These are phyloP conservation scores for Lymantria dispar DNA, from an alignment of 2,888 invertebrate species.

Conservation along the genomic window DNA sequence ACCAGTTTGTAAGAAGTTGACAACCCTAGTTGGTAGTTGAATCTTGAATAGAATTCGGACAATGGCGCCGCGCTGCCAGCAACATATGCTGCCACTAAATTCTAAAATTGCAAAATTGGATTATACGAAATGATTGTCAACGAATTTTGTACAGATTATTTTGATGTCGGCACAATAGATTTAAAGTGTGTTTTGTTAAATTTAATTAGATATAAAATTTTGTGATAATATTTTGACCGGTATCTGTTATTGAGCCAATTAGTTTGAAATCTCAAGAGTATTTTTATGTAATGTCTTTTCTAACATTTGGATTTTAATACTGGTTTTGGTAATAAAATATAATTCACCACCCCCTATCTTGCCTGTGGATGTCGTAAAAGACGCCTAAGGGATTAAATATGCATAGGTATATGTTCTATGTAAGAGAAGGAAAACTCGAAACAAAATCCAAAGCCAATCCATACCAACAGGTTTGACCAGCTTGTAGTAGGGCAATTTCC, in stretches of 20 bases:
- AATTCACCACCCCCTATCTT: no score
- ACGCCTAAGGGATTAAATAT: no score
- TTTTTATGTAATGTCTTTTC: background rate
- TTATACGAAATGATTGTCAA: constrained; percentile 57
- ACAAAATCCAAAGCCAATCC: no score
- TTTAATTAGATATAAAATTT: constrained; percentile 56
- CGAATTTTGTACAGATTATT: constrained; percentile 60
- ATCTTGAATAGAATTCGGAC: constrained; percentile 61
- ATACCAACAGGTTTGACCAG: no score
- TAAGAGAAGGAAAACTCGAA: no score
- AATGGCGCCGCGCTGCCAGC: constrained; percentile 54
- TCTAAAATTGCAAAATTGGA: constrained; percentile 74
- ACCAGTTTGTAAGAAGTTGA: background rate
- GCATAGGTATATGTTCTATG: no score
- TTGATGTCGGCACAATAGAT: constrained; percentile 53
- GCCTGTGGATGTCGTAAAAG: no score
- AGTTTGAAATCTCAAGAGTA: background rate
- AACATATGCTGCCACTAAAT: constrained; percentile 63
- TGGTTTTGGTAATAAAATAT: no score
- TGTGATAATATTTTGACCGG: constrained; percentile 59
- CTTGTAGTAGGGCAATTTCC: no score
- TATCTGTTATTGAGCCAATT: constrained; percentile 20
- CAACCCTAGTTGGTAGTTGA: background rate
- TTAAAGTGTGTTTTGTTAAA: constrained; percentile 43
- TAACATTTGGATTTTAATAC: no score